Conservation (phyloP, 2,888 invertebrate species). For the Melolontha melolontha region DNA sequence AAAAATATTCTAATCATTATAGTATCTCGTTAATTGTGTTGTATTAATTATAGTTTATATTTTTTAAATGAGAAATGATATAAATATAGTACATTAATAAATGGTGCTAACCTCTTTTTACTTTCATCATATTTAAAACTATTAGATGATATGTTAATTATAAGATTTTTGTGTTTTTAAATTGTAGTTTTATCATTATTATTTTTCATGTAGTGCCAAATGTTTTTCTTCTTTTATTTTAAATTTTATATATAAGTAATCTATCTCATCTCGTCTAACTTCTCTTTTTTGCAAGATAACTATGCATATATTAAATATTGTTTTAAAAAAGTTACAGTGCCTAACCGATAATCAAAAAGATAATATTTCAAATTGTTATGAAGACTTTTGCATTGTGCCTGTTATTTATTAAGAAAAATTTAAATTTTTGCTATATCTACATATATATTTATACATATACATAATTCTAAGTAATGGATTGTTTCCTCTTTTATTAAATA, state of each 20-base stretch:
- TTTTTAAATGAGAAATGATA: no score
- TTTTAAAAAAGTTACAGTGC: conserved; percentile 15
- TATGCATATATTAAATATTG: not conserved
- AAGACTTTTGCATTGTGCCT: conserved; percentile 31
- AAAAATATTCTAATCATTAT: no score
- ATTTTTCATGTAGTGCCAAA: conserved; percentile 26
- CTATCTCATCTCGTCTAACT: not conserved
- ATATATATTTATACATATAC: conserved; percentile 41
- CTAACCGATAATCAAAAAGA: conserved; percentile 25
- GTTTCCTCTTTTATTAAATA: conserved; percentile 32
- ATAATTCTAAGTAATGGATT: conserved; percentile 29
- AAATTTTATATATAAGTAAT: conserved; percentile 1
- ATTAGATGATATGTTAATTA: not conserved
- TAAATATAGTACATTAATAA: conserved; percentile 1
- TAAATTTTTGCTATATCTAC: conserved; percentile 40
- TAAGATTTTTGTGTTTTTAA: not conserved
- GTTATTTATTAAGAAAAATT: conserved; percentile 40
- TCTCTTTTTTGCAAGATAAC: not conserved
- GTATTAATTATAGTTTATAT: no score
- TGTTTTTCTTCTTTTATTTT: conserved; percentile 5
- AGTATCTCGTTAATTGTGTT: no score
- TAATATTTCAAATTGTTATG: conserved; percentile 16
- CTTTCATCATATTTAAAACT: not conserved
- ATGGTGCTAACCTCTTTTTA: conserved; percentile 18
- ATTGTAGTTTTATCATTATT: not conserved